Evolutionary conservation across 2,113 vertebrate species (phyloP), one percentile per base, ranked within the genome.

Genomic region (Amphilophus citrinellus): DNA sequence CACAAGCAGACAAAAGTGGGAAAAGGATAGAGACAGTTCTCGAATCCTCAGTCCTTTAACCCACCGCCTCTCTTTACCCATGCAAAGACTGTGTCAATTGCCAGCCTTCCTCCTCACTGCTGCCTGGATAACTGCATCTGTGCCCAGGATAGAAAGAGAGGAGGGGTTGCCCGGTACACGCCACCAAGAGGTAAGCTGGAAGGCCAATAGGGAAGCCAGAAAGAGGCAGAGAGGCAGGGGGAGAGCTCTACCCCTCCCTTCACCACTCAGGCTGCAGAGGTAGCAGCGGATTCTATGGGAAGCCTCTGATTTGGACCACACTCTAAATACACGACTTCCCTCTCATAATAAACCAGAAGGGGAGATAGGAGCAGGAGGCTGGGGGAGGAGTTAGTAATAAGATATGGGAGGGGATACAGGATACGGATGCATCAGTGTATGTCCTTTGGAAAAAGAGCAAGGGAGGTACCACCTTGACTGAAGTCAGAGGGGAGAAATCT

Each of bases 71-170:
- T 80, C 78, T 11, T 61, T 82, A 87, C 71, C 61, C 76, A 84
- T 44, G 37, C 76, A 83, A 77, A 53, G 39, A 27, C 35, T 61
- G 62, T 81, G 75, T 84, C 32, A 88, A 68, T 84, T 60, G 58
- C 61, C 56, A 85, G 82, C 87, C 84, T 81, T 56, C 85, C 61
- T 90, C 79, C 22, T 30, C 30, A 30, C 83, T 61, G 88, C 91
- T 86, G 87, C 91, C 80, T 68, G 81, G 79, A 80, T 76, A 83
- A 92, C 85, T 84, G 88, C 88, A 87, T 92, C 92, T 87, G 90
- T 94, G 76, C 71, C 87, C 14, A 80, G 86, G 83, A 82, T 80
- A 18, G 80, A 82, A 44, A 75, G 80, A 47, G 79, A 80, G 80
- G 78, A 71, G 86, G 87, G 86, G 83, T 37, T 84, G 81, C 87